Conservation (phyloP, 2,797 vertebrate species). For the Dromococcyx pavoninus region DNA sequence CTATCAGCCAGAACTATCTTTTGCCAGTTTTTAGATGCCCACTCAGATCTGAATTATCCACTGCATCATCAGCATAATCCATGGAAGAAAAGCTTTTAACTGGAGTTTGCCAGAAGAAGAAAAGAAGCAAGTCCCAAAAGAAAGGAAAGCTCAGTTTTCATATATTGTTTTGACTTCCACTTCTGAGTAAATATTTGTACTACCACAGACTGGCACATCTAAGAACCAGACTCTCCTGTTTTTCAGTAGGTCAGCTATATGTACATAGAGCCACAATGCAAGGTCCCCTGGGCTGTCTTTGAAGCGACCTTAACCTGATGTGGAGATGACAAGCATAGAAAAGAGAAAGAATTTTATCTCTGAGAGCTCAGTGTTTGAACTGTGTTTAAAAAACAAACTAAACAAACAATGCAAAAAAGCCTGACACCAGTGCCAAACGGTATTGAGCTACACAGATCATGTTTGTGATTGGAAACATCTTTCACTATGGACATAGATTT, state of each 20-base stretch:
- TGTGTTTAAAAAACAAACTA: neutral
- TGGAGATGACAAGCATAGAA: neutral
- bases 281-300: neutral
- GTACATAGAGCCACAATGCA: neutral
- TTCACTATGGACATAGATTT: neutral
- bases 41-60: neutral
- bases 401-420: neutral
- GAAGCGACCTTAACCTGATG: conserved; percentile 22
- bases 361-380: conserved; percentile 28
- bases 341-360: conserved; percentile 19
- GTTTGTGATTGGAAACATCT: conserved; percentile 41
- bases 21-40: neutral
- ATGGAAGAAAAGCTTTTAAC: neutral
- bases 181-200: conserved; percentile 65
- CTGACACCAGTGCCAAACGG: conserved; percentile 38
- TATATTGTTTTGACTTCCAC: conserved; percentile 47
- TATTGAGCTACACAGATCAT: neutral
- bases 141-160: conserved; percentile 48
- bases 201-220: neutral
- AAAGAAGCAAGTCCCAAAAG: conserved; percentile 41
- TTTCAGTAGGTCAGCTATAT: conserved; percentile 1
- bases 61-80: neutral
- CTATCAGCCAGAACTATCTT: neutral
- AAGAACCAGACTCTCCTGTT: conserved; percentile 10
- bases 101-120: conserved; percentile 6